Conservation (phyloP, 2,888 invertebrate species). For the Cephus spinipes region DNA sequence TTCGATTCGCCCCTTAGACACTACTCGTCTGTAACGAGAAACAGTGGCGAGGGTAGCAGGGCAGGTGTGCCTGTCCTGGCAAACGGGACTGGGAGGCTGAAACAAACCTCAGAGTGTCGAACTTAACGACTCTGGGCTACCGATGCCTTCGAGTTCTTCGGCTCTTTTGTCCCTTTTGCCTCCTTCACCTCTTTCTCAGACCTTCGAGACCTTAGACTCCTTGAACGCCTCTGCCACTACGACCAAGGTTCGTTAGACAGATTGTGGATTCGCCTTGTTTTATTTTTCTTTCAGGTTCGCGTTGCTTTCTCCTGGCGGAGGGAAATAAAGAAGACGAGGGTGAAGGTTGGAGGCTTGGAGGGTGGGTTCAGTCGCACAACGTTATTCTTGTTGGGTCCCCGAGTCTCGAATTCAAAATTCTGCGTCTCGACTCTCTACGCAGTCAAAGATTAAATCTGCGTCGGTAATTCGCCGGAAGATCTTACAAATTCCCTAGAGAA, state of each 20-base stretch:
- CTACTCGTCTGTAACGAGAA: background rate
- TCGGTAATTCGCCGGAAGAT: slow-evolving; percentile 39
- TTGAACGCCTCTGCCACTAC: background rate
- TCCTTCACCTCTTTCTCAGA: background rate
- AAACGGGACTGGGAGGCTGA: background rate
- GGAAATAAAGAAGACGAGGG: background rate
- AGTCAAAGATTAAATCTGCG: slow-evolving; percentile 42
- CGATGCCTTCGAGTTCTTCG: slow-evolving; percentile 10
- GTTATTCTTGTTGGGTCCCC: background rate
- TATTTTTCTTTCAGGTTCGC: background rate
- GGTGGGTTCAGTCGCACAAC: background rate
- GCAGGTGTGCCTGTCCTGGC: background rate
- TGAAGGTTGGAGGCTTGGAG: background rate
- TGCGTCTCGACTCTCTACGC: background rate
- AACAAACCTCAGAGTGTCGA: background rate
- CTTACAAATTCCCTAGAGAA: slow-evolving; percentile 33
- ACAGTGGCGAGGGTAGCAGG: background rate
- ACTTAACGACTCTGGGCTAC: background rate
- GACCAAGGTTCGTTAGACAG: background rate
- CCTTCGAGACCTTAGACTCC: background rate
- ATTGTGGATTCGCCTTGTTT: background rate
- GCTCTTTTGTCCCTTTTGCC: background rate
- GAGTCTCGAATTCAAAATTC: background rate
- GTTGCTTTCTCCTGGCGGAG: background rate
- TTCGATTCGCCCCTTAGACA: background rate